Conservation (phyloP, 2,113 vertebrate species). For the Salvator merianae region DNA sequence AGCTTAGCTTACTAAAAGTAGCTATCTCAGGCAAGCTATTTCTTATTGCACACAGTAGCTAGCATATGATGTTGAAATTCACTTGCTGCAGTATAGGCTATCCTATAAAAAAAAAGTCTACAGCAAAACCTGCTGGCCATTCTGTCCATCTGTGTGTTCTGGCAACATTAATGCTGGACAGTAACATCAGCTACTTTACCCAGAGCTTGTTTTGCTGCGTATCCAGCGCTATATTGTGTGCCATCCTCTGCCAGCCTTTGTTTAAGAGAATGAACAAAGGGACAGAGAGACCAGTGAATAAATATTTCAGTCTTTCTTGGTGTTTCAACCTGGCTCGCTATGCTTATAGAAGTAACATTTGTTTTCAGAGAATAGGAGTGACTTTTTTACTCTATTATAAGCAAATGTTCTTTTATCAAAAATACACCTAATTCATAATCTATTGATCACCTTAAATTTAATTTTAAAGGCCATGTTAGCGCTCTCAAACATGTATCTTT, state of each 20-base stretch:
- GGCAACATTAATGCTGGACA: neutral
- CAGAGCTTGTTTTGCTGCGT: neutral
- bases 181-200: neutral
- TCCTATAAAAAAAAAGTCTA: neutral
- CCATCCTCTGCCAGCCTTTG: neutral
- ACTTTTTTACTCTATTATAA: neutral
- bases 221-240: neutral
- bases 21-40: neutral
- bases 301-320: neutral
- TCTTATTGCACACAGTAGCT: neutral
- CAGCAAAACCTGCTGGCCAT: neutral
- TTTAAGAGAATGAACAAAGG: neutral
- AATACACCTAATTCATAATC: too few species aligned
- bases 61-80: neutral
- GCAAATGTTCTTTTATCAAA: neutral
- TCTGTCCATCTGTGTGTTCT: neutral
- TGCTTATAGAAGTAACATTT: neutral
- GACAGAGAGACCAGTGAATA: neutral
- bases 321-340: neutral
- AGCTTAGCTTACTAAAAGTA: neutral
- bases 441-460: neutral
- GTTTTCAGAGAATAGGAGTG: neutral
- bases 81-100: neutral
- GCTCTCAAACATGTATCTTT: neutral
- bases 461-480: neutral